phyloP scores from a whole-genome alignment of 2,888 invertebrate genomes.

The Eupeodes latifasciatus region DNA sequence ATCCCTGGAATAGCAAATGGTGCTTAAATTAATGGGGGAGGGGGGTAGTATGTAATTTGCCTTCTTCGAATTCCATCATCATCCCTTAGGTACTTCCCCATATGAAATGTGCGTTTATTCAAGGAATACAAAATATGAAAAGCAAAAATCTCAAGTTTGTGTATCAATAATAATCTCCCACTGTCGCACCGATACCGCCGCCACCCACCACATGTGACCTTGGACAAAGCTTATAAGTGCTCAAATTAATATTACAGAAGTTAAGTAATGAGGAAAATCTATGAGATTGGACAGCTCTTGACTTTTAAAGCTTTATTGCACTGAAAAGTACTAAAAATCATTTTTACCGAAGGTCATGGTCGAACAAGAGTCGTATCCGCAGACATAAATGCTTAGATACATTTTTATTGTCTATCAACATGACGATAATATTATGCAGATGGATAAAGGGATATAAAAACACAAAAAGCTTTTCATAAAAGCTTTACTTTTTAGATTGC shows the following conservation, averaged over 20 bases:
- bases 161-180: neutral
- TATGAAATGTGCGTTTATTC: neutral
- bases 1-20: slow-evolving; percentile 7
- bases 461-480: slow-evolving; percentile 26
- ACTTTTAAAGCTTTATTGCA: slow-evolving; percentile 47
- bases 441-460: neutral
- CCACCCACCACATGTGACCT: slow-evolving; percentile 36
- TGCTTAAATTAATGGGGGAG: neutral
- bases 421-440: slow-evolving; percentile 19
- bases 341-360: slow-evolving; percentile 58
- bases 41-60: neutral
- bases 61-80: neutral
- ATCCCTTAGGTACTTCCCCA: neutral
- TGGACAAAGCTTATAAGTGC: slow-evolving; percentile 28
- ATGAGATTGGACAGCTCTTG: slow-evolving; percentile 28
- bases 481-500: neutral
- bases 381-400: slow-evolving; percentile 30
- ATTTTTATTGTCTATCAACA: slow-evolving; percentile 57
- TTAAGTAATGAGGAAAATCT: slow-evolving; percentile 42
- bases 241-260: slow-evolving; percentile 26
- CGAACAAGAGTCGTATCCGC: slow-evolving; percentile 30
- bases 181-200: neutral
- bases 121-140: slow-evolving; percentile 12
- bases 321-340: slow-evolving; percentile 16
- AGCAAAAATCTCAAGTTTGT: slow-evolving; percentile 31